phyloP scores from a whole-genome alignment of 2,888 invertebrate species.

The Teleogryllus oceanicus region DNA sequence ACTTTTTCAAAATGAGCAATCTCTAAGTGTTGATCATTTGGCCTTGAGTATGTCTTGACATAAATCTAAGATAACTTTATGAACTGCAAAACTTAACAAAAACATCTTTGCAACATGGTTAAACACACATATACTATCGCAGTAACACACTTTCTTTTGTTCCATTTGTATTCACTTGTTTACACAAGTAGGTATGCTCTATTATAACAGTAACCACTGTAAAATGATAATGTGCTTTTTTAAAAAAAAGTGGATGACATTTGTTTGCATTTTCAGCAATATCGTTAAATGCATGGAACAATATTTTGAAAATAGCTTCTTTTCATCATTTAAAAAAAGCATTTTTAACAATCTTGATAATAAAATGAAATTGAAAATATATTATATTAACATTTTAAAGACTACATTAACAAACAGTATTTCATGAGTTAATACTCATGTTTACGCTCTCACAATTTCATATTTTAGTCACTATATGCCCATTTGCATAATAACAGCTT shows the following conservation, averaged over 20 bases:
- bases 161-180: background rate
- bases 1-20: background rate
- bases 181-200: background rate
- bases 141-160: constrained; percentile 2
- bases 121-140: constrained; percentile 4
- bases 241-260: constrained; percentile 6
- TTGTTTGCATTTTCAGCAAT: constrained; percentile 18
- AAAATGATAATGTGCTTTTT: background rate
- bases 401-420: constrained; percentile 2
- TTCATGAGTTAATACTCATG: background rate
- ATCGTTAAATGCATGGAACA: constrained; percentile 31
- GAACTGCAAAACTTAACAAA: background rate
- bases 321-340: constrained; percentile 23
- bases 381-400: constrained; percentile 25
- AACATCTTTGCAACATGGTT: background rate
- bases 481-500: no score
- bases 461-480: background rate
- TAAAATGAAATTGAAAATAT: constrained; percentile 31
- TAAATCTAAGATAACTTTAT: background rate
- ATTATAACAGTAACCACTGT: background rate
- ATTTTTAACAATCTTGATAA: constrained; percentile 24
- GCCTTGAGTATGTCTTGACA: background rate
- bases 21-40: background rate
- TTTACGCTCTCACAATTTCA: constrained; percentile 4
- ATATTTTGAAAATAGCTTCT: constrained; percentile 32